phyloP scores from a whole-genome alignment of 2,888 invertebrate genomes.

The Lasioglossum morio region DNA sequence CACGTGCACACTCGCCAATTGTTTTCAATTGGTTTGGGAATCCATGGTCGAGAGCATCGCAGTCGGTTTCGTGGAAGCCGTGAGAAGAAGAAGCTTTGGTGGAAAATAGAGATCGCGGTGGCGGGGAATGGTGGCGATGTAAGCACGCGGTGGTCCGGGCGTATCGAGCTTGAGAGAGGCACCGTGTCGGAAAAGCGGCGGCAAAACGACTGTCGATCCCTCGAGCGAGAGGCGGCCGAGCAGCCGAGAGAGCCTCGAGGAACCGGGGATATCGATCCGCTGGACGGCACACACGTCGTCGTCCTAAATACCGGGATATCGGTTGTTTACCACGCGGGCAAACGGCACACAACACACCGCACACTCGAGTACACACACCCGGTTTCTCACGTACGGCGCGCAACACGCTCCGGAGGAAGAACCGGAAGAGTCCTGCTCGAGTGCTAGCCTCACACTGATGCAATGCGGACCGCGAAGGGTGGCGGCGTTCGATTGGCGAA shows the following conservation, averaged over 20 bases:
- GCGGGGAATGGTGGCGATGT: neutral
- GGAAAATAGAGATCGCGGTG: neutral
- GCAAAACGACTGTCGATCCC: slow-evolving; percentile 45
- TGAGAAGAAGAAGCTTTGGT: neutral
- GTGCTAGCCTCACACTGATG: slow-evolving; percentile 76
- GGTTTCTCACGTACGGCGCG: neutral
- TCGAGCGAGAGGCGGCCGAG: slow-evolving; percentile 7
- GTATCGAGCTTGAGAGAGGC: neutral
- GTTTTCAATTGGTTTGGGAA: neutral
- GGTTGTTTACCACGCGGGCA: slow-evolving; percentile 61
- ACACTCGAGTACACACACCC: neutral
- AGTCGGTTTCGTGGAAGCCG: neutral
- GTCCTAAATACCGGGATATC: slow-evolving; percentile 45
- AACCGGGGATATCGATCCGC: slow-evolving; percentile 60
- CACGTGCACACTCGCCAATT: neutral
- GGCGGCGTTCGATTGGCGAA: slow-evolving; percentile 71
- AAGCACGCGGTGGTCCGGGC: slow-evolving; percentile 1
- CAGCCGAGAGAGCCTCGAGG: slow-evolving; percentile 7
- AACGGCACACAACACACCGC: neutral
- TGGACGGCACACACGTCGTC: slow-evolving; percentile 35
- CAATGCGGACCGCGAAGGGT: slow-evolving; percentile 73
- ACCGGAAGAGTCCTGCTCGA: slow-evolving; percentile 71
- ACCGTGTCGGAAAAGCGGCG: slow-evolving; percentile 18
- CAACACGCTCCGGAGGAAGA: slow-evolving; percentile 43
- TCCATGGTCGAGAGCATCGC: neutral